Conservation (phyloP, 2,113 vertebrate genomes). For the Toxostoma redivivum region DNA sequence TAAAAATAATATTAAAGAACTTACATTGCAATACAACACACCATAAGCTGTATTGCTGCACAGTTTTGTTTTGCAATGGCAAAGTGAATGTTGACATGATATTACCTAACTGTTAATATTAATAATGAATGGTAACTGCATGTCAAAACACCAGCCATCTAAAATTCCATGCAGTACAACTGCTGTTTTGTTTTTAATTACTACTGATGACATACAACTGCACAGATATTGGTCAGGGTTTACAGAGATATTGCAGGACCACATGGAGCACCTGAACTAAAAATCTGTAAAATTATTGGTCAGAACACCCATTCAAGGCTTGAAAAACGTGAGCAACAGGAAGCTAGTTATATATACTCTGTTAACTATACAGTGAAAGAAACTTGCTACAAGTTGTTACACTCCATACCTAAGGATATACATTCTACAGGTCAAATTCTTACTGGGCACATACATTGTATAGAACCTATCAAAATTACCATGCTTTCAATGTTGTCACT, state of each 20-base stretch:
- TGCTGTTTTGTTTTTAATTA: not conserved
- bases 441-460: not conserved
- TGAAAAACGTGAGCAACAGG: fast-evolving
- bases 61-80: not conserved
- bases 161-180: not conserved
- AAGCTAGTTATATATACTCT: not conserved
- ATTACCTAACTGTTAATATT: not conserved
- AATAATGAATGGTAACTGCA: not conserved
- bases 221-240: not conserved
- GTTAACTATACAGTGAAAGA: not conserved
- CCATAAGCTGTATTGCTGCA: not conserved
- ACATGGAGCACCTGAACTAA: not conserved
- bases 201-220: not conserved
- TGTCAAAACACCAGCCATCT: not conserved
- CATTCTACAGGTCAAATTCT: not conserved
- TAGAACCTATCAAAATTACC: not conserved
- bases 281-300: not conserved
- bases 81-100: not conserved
- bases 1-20: not conserved
- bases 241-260: not conserved
- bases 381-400: not conserved
- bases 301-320: not conserved
- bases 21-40: not conserved
- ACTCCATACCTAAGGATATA: not conserved
- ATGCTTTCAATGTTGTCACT: not conserved